These are phyloP conservation scores for Patiria pectinifera DNA, from an alignment of 53 echinoderm and acorn worm species.

Conservation along the genomic window DNA sequence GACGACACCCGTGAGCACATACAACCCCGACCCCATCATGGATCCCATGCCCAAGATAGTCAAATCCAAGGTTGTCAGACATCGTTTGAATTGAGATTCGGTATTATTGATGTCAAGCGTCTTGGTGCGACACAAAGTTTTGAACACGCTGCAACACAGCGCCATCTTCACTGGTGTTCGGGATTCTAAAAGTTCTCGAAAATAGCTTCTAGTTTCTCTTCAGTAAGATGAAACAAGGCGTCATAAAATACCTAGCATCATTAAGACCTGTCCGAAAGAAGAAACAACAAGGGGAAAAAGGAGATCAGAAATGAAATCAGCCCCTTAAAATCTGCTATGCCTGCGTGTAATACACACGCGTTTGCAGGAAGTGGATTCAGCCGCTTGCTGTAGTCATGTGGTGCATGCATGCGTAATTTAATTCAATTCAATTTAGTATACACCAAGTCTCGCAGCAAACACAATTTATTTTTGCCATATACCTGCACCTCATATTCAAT, in stretches of 20 bases:
- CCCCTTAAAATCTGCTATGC: too few relatives aligned
- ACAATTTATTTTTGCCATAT: too few relatives aligned
- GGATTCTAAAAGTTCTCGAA: not conserved
- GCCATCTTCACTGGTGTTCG: constrained; percentile 25
- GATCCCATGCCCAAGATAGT: constrained; percentile 74
- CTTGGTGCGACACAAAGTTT: constrained; percentile 30
- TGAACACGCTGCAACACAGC: not conserved
- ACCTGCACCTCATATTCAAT: too few relatives aligned
- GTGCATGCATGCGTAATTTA: too few relatives aligned
- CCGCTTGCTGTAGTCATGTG: too few relatives aligned
- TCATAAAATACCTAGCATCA: not conserved
- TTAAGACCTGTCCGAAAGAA: not conserved
- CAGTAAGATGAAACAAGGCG: not conserved
- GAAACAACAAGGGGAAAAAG: not conserved
- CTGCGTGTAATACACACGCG: too few relatives aligned
- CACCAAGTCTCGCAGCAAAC: too few relatives aligned
- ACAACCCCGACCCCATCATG: constrained; percentile 85
- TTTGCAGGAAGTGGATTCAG: too few relatives aligned
- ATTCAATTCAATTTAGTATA: too few relatives aligned
- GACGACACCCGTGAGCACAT: constrained; percentile 82
- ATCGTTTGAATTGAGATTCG: constrained; percentile 68
- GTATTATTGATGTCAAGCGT: constrained; percentile 40
- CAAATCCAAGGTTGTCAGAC: constrained; percentile 73
- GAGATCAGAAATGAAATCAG: not conserved
- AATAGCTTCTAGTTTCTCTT: not conserved